Percentiles rank a stretch among this genome's conserved stretches.
These are phyloP conservation scores for Nycticebus coucang DNA, from an alignment of 2,113 vertebrate genomes.

Conservation along the genomic window DNA sequence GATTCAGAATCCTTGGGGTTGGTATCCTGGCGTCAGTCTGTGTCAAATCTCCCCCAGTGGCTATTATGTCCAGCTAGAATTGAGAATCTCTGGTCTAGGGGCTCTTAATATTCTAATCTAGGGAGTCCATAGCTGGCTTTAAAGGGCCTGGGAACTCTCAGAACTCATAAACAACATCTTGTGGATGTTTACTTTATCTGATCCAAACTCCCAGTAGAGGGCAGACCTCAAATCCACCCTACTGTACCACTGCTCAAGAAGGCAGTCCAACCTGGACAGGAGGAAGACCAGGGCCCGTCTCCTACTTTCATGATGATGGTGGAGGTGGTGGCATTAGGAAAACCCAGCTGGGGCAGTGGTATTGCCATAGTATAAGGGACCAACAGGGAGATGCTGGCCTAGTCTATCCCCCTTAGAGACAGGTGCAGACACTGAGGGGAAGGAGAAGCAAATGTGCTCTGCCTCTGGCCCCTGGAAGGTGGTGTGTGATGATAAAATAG, in stretches of 20 bases:
- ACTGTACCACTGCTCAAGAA: not conserved
- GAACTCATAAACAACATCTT: not conserved
- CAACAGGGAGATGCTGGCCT: not conserved
- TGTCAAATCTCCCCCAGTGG: not conserved
- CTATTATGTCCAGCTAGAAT: not conserved
- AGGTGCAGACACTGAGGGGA: not conserved
- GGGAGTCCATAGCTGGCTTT: not conserved
- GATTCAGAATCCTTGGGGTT: not conserved
- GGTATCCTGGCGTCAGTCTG: not conserved
- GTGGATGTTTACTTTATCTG: not conserved
- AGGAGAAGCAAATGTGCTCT: not conserved
- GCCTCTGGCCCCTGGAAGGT: not conserved
- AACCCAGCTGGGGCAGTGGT: not conserved
- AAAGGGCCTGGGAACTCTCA: not conserved
- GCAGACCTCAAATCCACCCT: no score
- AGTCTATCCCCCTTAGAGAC: not conserved
- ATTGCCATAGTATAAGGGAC: not conserved
- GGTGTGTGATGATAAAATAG: not conserved
- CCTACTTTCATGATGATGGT: not conserved
- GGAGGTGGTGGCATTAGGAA: not conserved
- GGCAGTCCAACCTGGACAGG: not conserved
- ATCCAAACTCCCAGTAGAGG: not conserved
- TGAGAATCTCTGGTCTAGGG: not conserved
- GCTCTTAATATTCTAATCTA: not conserved
- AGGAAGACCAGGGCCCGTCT: not conserved